These are phyloP conservation scores for Zaprionus kolodkinae DNA, from an alignment of 1,140 invertebrate species.

Conservation along the genomic window DNA sequence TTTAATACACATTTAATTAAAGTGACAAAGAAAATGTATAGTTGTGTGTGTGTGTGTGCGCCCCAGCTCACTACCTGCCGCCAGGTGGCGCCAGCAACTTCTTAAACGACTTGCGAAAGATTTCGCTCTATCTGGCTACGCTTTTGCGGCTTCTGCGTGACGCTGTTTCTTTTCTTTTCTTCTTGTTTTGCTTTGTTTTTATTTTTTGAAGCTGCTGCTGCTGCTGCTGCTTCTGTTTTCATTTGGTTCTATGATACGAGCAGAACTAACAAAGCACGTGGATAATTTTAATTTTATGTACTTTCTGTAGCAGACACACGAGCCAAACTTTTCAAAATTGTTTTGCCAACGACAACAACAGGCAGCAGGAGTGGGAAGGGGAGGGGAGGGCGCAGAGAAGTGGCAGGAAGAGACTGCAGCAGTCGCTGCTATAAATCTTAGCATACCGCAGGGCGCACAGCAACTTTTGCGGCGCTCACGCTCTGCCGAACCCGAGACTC, in stretches of 20 bases:
- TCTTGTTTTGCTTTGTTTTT: neutral
- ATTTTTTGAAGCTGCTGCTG: neutral
- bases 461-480: constrained; percentile 54
- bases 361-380: constrained; percentile 23
- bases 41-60: neutral
- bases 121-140: constrained; percentile 16
- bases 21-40: constrained; percentile 35
- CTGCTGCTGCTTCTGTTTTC: constrained; percentile 13
- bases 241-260: constrained; percentile 38
- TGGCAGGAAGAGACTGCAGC: constrained; percentile 36
- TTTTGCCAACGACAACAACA: constrained; percentile 65
- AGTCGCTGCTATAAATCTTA: constrained; percentile 77
- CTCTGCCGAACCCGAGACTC: constrained; percentile 17
- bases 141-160: constrained; percentile 1
- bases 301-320: constrained; percentile 59
- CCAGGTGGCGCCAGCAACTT: constrained; percentile 24
- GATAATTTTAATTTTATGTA: constrained; percentile 79
- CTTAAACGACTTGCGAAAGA: constrained; percentile 23
- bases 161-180: neutral
- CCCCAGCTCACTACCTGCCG: neutral
- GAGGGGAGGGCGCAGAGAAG: constrained; percentile 35
- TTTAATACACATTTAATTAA: constrained; percentile 66
- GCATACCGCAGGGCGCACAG: constrained; percentile 73
- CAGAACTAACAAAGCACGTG: constrained; percentile 62
- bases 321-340: constrained; percentile 74